phyloP scores from a whole-genome alignment of 2,888 invertebrate genomes.

The Chrysolina haemoptera region DNA sequence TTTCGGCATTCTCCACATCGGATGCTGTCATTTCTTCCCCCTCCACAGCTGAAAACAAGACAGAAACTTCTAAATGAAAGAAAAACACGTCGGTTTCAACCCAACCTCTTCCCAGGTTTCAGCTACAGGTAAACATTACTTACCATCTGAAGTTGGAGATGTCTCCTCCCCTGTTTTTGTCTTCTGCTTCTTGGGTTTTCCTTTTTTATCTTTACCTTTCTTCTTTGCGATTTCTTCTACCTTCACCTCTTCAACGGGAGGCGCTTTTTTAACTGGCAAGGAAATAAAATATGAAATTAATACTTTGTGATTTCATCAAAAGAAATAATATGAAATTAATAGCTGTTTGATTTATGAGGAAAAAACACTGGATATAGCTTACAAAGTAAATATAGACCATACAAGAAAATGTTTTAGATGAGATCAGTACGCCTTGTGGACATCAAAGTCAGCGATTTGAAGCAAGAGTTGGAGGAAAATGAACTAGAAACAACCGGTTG shows the following conservation, averaged over 20 bases:
- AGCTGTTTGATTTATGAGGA: too few species aligned
- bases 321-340: too few species aligned
- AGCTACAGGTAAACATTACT: conserved; percentile 7
- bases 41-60: background rate
- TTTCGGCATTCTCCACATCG: conserved; percentile 17
- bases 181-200: conserved; percentile 46
- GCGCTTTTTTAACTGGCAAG: conserved; percentile 57
- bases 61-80: background rate
- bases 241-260: conserved; percentile 38
- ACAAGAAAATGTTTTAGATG: too few species aligned
- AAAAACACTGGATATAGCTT: too few species aligned
- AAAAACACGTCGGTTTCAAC: too few species aligned
- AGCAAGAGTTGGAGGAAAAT: too few species aligned
- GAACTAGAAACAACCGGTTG: too few species aligned
- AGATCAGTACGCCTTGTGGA: too few species aligned
- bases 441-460: too few species aligned
- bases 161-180: conserved; percentile 47
- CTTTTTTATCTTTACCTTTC: conserved; percentile 53
- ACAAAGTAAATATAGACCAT: too few species aligned
- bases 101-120: background rate
- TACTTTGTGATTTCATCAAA: background rate
- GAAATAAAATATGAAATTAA: background rate
- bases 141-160: conserved; percentile 42
- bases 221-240: conserved; percentile 39
- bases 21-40: conserved; percentile 3